Percentiles rank a stretch among this genome's conserved stretches.
Conservation (phyloP, 2,797 vertebrate species). For the Semaprochilodus insignis region DNA sequence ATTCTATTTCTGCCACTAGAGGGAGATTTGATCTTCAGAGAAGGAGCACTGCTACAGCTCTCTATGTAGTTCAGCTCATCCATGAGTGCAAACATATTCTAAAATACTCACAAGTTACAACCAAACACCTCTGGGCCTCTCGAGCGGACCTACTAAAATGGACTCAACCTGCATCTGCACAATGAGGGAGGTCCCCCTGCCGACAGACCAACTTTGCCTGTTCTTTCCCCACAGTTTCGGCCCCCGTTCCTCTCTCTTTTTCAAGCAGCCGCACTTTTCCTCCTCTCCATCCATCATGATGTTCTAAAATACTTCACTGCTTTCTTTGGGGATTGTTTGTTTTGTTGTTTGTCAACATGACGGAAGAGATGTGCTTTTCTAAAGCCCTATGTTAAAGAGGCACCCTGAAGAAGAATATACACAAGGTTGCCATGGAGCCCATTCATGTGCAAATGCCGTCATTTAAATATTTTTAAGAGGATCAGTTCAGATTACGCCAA, state of each 20-base stretch:
- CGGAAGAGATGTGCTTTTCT: constrained; percentile 84
- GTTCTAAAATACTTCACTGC: constrained; percentile 73
- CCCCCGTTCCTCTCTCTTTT: constrained; percentile 23
- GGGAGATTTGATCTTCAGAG: constrained; percentile 72
- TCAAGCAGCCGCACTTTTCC: constrained; percentile 62
- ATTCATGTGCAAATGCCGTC: constrained; percentile 87
- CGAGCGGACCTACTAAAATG: constrained; percentile 51
- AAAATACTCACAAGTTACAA: constrained; percentile 49
- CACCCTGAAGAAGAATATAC: constrained; percentile 83
- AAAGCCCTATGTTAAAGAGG: constrained; percentile 83
- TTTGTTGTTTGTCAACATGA: constrained; percentile 87
- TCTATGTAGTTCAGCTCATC: constrained; percentile 31
- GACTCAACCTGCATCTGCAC: constrained; percentile 38
- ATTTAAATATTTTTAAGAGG: constrained; percentile 90
- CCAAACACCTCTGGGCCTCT: constrained; percentile 40
- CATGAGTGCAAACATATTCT: constrained; percentile 45
- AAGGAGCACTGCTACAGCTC: constrained; percentile 1
- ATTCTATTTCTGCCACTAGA: constrained; percentile 74
- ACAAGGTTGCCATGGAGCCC: constrained; percentile 81
- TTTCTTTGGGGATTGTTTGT: constrained; percentile 84
- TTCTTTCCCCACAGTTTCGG: constrained; percentile 33
- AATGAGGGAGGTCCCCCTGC: constrained; percentile 43
- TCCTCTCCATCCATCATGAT: constrained; percentile 76
- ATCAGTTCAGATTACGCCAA: constrained; percentile 89
- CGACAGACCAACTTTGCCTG: constrained; percentile 34